phyloP scores from a whole-genome alignment of 1,140 invertebrate genomes.

The Neuroterus valhalla region DNA sequence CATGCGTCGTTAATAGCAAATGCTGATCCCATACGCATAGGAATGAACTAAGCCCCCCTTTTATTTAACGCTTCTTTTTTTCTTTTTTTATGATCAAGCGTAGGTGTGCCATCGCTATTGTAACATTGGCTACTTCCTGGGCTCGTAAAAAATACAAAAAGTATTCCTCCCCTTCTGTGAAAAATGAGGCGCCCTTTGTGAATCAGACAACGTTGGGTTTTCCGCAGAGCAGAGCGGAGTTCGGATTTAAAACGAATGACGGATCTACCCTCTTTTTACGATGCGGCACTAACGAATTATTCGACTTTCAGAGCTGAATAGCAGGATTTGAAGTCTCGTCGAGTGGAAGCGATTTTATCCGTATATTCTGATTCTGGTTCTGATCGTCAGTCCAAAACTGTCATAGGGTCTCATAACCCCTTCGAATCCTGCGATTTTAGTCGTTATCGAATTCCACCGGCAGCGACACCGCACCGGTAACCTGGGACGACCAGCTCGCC shows the following conservation, averaged over 20 bases:
- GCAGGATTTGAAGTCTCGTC: slow-evolving; percentile 13
- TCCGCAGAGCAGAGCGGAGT: background rate
- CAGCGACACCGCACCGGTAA: background rate
- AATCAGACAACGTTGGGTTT: background rate
- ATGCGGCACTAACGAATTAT: slow-evolving; percentile 18
- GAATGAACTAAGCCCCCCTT: too few relatives aligned
- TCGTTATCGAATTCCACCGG: slow-evolving; percentile 26
- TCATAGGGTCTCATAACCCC: slow-evolving; percentile 27
- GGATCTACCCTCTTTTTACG: background rate
- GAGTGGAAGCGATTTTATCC: slow-evolving; percentile 26
- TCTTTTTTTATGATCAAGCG: too few relatives aligned
- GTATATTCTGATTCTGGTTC: slow-evolving; percentile 26
- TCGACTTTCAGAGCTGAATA: slow-evolving; percentile 2
- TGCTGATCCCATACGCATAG: too few relatives aligned
- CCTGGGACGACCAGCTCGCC: slow-evolving; percentile 14
- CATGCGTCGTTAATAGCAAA: too few relatives aligned
- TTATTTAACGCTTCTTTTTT: too few relatives aligned
- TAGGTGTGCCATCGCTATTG: too few relatives aligned
- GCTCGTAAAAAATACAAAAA: background rate
- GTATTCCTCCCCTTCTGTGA: background rate
- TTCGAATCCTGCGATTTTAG: slow-evolving; percentile 20
- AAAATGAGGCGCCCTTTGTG: background rate
- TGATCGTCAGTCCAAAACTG: slow-evolving; percentile 23
- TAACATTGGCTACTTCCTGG: too few relatives aligned
- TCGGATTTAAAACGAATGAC: slow-evolving; percentile 13